phyloP scores from a whole-genome alignment of 2,113 vertebrate species.

The Prionailurus viverrinus region DNA sequence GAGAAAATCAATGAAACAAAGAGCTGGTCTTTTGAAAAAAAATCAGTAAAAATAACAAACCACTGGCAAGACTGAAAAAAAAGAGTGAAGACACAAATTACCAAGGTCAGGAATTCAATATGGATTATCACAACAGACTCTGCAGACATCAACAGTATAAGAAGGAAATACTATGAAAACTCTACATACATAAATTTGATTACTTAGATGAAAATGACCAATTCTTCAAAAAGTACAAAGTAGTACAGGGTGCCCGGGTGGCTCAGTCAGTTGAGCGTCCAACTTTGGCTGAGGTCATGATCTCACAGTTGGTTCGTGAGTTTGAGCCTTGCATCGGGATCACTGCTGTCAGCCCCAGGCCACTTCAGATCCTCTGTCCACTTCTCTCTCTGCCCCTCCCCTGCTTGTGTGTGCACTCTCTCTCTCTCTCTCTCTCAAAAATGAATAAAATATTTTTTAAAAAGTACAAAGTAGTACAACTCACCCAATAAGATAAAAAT shows the following conservation, averaged over 20 bases:
- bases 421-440: too few species aligned
- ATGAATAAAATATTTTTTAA: neutral
- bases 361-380: too few species aligned
- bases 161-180: constrained; percentile 44
- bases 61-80: constrained; percentile 54
- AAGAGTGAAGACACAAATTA: neutral
- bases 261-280: too few species aligned
- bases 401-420: too few species aligned
- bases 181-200: neutral
- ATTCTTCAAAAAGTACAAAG: neutral
- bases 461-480: neutral
- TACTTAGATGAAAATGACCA: constrained; percentile 28
- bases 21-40: neutral
- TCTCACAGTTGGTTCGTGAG: too few species aligned
- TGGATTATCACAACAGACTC: neutral
- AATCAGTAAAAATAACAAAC: constrained; percentile 59
- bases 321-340: too few species aligned
- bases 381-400: too few species aligned
- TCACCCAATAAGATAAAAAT: neutral
- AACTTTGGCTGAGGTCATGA: too few species aligned
- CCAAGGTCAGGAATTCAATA: constrained; percentile 32
- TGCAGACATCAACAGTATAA: constrained; percentile 21
- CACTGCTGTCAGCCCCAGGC: too few species aligned
- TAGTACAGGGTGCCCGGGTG: neutral
- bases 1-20: constrained; percentile 51